phyloP scores from a whole-genome alignment of 92 coral and sea anemone species.

The Umimayanthus chanpuru region DNA sequence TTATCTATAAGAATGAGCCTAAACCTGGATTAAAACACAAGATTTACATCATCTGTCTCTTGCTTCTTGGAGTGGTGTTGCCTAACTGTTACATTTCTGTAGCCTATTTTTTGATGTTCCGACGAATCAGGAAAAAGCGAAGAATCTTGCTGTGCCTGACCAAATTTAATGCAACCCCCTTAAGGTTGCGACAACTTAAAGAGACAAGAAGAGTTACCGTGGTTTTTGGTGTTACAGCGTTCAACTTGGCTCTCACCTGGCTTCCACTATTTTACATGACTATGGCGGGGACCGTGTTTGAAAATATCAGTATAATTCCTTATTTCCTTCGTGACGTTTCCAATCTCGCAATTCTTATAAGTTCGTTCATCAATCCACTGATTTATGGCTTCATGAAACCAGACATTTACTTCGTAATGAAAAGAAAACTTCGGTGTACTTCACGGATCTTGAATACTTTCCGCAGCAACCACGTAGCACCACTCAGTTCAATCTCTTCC shows the following conservation, averaged over 20 bases:
- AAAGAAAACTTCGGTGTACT: not conserved
- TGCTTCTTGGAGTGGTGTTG: conserved; percentile 1
- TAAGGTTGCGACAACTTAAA: not conserved
- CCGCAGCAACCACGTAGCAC: not conserved
- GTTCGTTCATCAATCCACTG: not conserved
- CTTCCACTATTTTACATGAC: not conserved
- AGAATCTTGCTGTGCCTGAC: not conserved
- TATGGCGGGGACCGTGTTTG: not conserved
- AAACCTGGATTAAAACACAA: conserved; percentile 8
- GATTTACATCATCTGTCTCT: not conserved
- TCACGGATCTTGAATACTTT: not conserved
- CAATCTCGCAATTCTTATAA: not conserved
- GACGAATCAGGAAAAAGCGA: not conserved
- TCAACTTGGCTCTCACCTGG: not conserved
- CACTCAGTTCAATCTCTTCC: not conserved
- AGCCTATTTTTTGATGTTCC: not conserved
- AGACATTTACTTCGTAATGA: not conserved
- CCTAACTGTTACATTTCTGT: not conserved
- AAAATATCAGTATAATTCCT: not conserved
- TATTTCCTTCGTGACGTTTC: not conserved
- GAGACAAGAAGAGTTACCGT: not conserved
- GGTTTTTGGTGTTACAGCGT: not conserved
- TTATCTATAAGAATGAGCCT: not conserved
- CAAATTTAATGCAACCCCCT: not conserved
- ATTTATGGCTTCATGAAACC: conserved; percentile 16